These are phyloP conservation scores for Conchocele bisecta DNA, from an alignment of 2,888 invertebrate genomes.

Conservation along the genomic window DNA sequence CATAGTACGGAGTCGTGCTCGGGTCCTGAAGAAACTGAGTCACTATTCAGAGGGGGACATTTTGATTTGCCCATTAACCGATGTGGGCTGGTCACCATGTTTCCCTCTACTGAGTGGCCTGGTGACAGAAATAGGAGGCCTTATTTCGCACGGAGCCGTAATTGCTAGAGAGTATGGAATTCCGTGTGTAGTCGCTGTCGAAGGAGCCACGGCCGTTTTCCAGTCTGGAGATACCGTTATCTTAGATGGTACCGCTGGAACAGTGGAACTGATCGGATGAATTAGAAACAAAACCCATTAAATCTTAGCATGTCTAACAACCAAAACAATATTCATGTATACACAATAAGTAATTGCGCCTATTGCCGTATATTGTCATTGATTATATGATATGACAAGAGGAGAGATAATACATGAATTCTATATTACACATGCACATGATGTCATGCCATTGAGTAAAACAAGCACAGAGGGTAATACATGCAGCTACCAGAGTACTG, in stretches of 20 bases:
- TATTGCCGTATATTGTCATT: too few species aligned
- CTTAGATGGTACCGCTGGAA: conserved; percentile 9
- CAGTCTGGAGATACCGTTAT: conserved; percentile 85
- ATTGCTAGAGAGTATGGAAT: conserved; percentile 92
- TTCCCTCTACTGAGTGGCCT: conserved; percentile 90
- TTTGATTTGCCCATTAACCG: conserved; percentile 89
- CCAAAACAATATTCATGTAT: too few species aligned
- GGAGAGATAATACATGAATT: too few species aligned
- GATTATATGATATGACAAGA: too few species aligned
- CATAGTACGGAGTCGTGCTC: conserved; percentile 87
- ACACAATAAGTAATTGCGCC: too few species aligned
- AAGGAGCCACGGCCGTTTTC: conserved; percentile 87
- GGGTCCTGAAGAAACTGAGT: conserved; percentile 87
- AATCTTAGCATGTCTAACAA: too few species aligned
- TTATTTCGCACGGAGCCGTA: conserved; percentile 93
- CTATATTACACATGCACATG: too few species aligned
- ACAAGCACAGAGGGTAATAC: too few species aligned
- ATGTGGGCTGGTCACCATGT: conserved; percentile 93
- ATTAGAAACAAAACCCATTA: too few species aligned
- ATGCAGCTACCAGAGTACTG: too few species aligned
- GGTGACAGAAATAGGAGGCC: conserved; percentile 91
- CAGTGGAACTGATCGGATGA: too few species aligned
- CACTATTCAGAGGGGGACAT: conserved; percentile 87
- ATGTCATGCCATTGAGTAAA: too few species aligned
- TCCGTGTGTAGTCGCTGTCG: conserved; percentile 90